These are phyloP conservation scores for Eulemur coronatus DNA, from an alignment of 2,797 vertebrate species.

Conservation along the genomic window DNA sequence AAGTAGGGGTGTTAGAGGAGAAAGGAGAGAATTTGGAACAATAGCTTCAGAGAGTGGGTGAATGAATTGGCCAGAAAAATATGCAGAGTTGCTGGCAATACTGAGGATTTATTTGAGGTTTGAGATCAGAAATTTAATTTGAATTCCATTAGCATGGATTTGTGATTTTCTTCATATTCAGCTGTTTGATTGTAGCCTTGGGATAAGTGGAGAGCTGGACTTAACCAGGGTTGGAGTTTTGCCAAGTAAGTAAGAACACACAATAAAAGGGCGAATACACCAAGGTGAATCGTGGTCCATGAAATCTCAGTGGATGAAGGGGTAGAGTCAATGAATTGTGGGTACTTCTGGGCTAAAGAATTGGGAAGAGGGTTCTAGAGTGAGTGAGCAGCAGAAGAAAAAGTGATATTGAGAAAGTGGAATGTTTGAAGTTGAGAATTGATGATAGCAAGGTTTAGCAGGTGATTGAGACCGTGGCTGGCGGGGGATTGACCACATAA, in stretches of 20 bases:
- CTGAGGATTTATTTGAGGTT: background rate
- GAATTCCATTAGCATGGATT: background rate
- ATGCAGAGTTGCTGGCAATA: background rate
- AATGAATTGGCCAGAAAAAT: conserved; percentile 24
- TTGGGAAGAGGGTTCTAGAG: background rate
- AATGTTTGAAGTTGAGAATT: background rate
- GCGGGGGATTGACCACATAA: background rate
- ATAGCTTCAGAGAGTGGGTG: background rate
- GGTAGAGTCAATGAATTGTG: background rate
- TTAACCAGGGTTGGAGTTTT: background rate
- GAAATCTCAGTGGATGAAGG: background rate
- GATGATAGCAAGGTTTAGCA: background rate
- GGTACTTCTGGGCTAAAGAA: background rate
- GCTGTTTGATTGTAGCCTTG: background rate
- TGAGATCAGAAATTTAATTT: background rate
- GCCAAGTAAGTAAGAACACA: background rate
- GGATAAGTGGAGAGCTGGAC: background rate
- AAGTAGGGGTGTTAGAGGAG: background rate
- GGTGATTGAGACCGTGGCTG: background rate
- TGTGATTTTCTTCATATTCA: background rate
- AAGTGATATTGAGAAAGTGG: background rate
- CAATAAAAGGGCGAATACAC: background rate
- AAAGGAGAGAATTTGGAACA: background rate
- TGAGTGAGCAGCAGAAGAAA: background rate
- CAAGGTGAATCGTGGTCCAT: background rate